Base-by-base conservation (phyloP, 2,797 vertebrate species). In the Catharus ustulatus region DNA sequence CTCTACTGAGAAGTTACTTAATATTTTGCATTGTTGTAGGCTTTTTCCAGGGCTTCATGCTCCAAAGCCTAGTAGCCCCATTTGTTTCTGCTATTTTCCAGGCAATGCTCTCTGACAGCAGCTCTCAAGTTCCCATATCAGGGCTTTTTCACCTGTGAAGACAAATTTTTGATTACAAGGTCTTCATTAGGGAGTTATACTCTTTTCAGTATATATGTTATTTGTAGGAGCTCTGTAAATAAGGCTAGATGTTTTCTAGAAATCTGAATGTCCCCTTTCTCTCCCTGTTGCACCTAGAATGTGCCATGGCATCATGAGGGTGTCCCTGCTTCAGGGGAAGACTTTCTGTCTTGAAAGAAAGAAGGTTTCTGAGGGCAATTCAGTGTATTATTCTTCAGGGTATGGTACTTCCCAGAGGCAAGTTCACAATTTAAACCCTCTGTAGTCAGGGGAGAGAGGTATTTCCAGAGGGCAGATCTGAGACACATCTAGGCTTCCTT, bases 381-480 rank as follows among this genome's bases (percentile, higher is more conserved):
- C 34, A 26, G 17, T 16, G 27, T 68, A 30, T 78, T 95, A 90
- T 51, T 51, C 77, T 88, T 90, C 58, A 86, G 80, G 85, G 40
- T 40, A 64, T 4, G 4, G 42, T 90, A 61, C 36, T 87, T 84
- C n/a, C 80, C 6, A 5, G 51, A 86, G 43, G 48, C 58, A 68
- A 78, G 66, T 58, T 90, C 66, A 64, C 40, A 62, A 40, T 43
- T 66, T 34, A 77, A 85, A 36, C 61, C 75, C 69, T 76, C 55
- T 63, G 22, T 49, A 64, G 52, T 34, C 32, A 52, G 61, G 0
- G 1, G n/a, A 80, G 30, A 82, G 52, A 83, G 26, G 14, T 43
- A 91, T 78, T 88, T 95, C 80, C 66, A 75, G 85, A 78, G 80
- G 34, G 38, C 62, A 64, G n/a, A 72, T 88, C 32, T 78, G 66